Percentiles rank a stretch among this genome's conserved stretches.
Conservation (phyloP, 2,888 invertebrate species). For the Nephrotoma guestfalica region DNA sequence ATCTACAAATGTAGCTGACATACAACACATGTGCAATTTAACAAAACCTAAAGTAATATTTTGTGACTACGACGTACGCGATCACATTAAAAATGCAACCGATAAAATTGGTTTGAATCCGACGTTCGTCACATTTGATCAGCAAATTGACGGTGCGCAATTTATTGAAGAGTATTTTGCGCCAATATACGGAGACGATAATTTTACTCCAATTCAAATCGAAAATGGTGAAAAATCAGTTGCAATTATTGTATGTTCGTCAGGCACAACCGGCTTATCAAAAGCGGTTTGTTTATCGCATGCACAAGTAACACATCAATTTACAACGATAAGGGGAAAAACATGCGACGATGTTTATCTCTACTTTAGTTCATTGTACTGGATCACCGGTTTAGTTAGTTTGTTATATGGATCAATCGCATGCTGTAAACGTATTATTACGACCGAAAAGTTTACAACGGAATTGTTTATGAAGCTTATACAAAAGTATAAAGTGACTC, state of each 20-base stretch:
- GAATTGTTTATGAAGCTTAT: background rate
- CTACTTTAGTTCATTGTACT: background rate
- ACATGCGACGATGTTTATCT: background rate
- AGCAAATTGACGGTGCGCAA: background rate
- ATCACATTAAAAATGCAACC: background rate
- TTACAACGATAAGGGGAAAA: background rate
- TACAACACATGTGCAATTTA: background rate
- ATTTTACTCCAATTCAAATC: background rate
- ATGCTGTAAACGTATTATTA: background rate
- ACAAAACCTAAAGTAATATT: conserved; percentile 5
- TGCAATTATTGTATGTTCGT: background rate
- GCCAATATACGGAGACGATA: background rate
- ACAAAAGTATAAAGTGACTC: background rate
- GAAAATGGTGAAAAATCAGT: background rate
- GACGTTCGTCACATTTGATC: no score
- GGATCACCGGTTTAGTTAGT: background rate
- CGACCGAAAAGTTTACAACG: background rate
- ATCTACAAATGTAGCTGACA: background rate
- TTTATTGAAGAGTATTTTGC: background rate
- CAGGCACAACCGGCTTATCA: background rate
- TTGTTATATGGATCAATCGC: no score
- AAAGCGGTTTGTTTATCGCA: background rate
- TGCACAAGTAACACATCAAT: background rate
- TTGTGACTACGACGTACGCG: background rate
- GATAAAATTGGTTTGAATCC: background rate